phyloP scores from a whole-genome alignment of 2,797 vertebrate species.

The Gymnothorax reevesii region DNA sequence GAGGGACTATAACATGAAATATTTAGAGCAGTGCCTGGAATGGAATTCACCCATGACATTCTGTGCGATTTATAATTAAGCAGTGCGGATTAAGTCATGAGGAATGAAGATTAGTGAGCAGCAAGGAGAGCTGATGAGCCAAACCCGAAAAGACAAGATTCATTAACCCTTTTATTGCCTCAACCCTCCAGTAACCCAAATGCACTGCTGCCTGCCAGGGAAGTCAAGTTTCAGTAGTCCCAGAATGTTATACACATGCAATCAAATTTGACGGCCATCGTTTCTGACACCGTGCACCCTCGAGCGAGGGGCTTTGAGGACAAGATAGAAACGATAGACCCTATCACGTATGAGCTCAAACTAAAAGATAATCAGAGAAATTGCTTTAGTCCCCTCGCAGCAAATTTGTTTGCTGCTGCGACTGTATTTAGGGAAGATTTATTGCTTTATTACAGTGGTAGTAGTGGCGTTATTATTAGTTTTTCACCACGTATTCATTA shows the following conservation, averaged over 20 bases:
- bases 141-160: conserved; percentile 62
- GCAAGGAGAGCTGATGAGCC: conserved; percentile 63
- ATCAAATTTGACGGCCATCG: conserved; percentile 55
- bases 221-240: conserved; percentile 51
- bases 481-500: neutral
- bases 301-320: conserved; percentile 31
- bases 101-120: conserved; percentile 63
- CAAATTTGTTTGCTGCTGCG: neutral
- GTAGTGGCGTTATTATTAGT: neutral
- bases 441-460: neutral
- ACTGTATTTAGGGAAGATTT: neutral
- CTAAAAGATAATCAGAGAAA: neutral
- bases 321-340: neutral
- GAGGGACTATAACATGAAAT: conserved; percentile 58
- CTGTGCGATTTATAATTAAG: conserved; percentile 72
- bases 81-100: conserved; percentile 62
- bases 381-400: neutral
- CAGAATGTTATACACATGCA: conserved; percentile 46
- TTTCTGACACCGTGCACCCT: conserved; percentile 7
- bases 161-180: conserved; percentile 56
- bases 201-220: conserved; percentile 55
- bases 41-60: conserved; percentile 57
- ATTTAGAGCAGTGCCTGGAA: conserved; percentile 54
- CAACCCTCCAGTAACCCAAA: conserved; percentile 49
- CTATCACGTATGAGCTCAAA: neutral